phyloP scores from a whole-genome alignment of 1,140 invertebrate species.

The Micrasema longulum region DNA sequence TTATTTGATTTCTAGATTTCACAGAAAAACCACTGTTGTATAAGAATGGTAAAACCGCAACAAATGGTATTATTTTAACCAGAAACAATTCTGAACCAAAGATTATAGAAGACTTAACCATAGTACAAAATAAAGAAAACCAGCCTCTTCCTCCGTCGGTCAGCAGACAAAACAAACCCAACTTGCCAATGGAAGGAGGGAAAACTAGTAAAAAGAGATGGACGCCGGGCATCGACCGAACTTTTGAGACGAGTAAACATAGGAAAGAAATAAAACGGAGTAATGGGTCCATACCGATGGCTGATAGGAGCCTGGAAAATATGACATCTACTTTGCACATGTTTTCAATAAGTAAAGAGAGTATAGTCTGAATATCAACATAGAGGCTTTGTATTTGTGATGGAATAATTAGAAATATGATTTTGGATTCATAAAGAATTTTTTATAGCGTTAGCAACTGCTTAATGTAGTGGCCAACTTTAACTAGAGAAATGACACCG shows the following conservation, averaged over 20 bases:
- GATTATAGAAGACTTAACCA: slow-evolving; percentile 47
- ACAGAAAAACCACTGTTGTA: slow-evolving; percentile 50
- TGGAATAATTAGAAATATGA: no score
- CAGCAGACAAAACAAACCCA: slow-evolving; percentile 48
- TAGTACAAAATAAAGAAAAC: slow-evolving; percentile 50
- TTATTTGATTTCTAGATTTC: slow-evolving; percentile 46
- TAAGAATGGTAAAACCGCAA: slow-evolving; percentile 33
- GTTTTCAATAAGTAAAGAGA: slow-evolving; percentile 50
- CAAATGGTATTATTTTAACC: slow-evolving; percentile 40
- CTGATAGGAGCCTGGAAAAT: slow-evolving; percentile 15
- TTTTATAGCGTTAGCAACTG: no score
- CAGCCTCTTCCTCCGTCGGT: slow-evolving; percentile 36
- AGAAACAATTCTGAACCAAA: slow-evolving; percentile 52
- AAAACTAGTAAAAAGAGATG: slow-evolving; percentile 3
- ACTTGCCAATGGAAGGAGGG: slow-evolving; percentile 9
- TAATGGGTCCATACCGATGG: slow-evolving; percentile 37
- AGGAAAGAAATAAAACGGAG: slow-evolving; percentile 24
- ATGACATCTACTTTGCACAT: slow-evolving; percentile 38
- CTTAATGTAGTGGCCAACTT: no score
- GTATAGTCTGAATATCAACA: slow-evolving; percentile 45
- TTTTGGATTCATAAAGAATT: no score
- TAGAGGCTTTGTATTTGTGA: no score
- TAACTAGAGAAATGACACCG: no score
- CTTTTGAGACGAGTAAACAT: slow-evolving; percentile 15
- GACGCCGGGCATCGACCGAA: slow-evolving; percentile 10